phyloP scores from a whole-genome alignment of 1,140 invertebrate species.

The Drosophila parvula region DNA sequence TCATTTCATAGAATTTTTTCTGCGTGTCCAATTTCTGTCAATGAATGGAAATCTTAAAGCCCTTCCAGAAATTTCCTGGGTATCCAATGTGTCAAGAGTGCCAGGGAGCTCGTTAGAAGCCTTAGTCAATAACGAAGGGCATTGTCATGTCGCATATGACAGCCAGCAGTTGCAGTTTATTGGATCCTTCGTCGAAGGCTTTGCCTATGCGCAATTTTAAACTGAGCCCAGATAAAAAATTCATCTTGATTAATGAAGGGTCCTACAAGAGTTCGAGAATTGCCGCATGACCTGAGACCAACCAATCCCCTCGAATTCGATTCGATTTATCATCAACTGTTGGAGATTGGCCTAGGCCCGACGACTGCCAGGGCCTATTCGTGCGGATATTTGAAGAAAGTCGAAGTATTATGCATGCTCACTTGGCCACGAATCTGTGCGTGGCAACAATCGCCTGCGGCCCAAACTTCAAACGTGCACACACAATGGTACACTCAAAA shows the following conservation, averaged over 20 bases:
- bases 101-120: constrained; percentile 14
- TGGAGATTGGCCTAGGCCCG: not conserved
- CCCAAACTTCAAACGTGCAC: constrained; percentile 24
- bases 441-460: constrained; percentile 55
- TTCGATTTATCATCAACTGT: constrained; percentile 50
- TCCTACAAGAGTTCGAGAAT: constrained; percentile 26
- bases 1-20: not conserved
- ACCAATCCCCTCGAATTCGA: not conserved
- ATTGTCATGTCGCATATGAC: constrained; percentile 56
- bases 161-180: constrained; percentile 40
- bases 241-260: constrained; percentile 48
- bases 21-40: constrained; percentile 24
- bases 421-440: constrained; percentile 70
- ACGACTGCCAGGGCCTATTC: constrained; percentile 26
- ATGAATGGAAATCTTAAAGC: constrained; percentile 50
- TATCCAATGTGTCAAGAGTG: constrained; percentile 44
- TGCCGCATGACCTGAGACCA: constrained; percentile 46
- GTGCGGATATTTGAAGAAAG: constrained; percentile 48
- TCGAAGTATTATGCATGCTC: constrained; percentile 54
- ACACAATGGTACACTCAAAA: constrained; percentile 7
- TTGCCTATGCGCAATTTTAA: constrained; percentile 18
- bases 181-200: constrained; percentile 2
- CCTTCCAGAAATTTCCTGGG: constrained; percentile 31
- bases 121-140: constrained; percentile 19
- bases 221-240: constrained; percentile 18